phyloP scores from a whole-genome alignment of 2,797 vertebrate genomes.

The Gymnopithys bicolor region DNA sequence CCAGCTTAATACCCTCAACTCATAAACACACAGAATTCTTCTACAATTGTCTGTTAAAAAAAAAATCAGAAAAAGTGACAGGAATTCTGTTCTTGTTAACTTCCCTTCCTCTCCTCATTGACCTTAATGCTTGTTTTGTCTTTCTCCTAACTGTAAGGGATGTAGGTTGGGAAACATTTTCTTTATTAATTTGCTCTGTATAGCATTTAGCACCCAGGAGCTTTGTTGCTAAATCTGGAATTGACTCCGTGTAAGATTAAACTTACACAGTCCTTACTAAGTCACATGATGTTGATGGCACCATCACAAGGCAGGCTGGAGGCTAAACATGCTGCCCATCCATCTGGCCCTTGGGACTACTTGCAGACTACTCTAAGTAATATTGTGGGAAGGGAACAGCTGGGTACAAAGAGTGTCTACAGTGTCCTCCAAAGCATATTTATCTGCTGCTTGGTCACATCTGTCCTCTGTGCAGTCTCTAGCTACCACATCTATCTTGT shows the following conservation, averaged over 20 bases:
- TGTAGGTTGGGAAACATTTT: background rate
- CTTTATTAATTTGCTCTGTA: background rate
- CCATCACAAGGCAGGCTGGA: background rate
- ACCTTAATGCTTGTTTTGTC: background rate
- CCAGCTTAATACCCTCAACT: background rate
- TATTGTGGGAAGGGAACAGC: background rate
- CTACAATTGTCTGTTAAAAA: background rate
- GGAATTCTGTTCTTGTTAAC: background rate
- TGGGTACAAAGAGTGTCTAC: background rate
- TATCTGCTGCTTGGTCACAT: background rate
- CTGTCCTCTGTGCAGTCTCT: background rate
- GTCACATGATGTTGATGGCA: background rate
- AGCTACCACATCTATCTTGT: background rate
- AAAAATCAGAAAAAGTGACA: background rate
- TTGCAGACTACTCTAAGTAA: background rate
- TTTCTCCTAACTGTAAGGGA: background rate
- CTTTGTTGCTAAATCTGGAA: constrained; percentile 6
- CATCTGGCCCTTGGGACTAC: background rate
- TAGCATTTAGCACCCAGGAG: background rate
- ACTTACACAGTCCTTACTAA: background rate
- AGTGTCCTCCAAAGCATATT: background rate
- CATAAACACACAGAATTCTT: background rate
- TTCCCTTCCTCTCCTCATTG: background rate
- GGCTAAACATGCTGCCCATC: background rate
- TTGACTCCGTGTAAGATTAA: background rate